A percentile compares a stretch with the other conserved stretches of the same genome.
phyloP scores from a whole-genome alignment of 2,113 vertebrate species.

The Aphelocoma coerulescens region DNA sequence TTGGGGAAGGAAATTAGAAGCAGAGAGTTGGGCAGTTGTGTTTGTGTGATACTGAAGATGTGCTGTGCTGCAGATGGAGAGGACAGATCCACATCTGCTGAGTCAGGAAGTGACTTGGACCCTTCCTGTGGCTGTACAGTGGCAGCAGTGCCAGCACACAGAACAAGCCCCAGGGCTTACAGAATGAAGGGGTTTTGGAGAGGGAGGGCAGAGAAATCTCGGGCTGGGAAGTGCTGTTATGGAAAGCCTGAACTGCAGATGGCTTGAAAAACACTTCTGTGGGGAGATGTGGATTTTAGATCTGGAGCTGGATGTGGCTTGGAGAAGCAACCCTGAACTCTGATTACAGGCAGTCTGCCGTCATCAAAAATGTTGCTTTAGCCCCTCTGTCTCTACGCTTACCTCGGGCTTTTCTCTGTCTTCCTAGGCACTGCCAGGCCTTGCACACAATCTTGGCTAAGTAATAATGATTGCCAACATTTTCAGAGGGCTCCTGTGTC shows the following conservation, averaged over 20 bases:
- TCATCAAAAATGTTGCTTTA: background rate
- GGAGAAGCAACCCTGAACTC: background rate
- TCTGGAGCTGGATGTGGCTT: background rate
- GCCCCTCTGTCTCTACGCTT: background rate
- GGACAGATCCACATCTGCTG: background rate
- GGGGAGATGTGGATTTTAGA: background rate
- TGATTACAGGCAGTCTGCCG: background rate
- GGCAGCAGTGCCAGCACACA: background rate
- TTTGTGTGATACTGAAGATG: background rate
- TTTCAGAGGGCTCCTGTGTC: background rate
- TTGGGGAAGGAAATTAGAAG: background rate
- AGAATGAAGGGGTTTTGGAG: background rate
- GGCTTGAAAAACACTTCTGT: background rate
- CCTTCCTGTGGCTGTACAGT: background rate
- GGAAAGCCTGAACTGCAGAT: background rate
- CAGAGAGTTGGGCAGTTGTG: background rate
- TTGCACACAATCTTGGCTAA: background rate
- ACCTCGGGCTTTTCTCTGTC: background rate
- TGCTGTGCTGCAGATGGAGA: background rate
- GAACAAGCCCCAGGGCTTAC: rapidly evolving
- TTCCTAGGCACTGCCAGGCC: background rate
- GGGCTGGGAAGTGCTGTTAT: background rate
- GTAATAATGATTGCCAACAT: background rate
- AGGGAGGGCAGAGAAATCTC: background rate
- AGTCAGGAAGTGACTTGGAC: background rate